Evolutionary conservation across 2,888 invertebrate species (phyloP).

Genomic region (Archaeoteleia sp.): DNA sequence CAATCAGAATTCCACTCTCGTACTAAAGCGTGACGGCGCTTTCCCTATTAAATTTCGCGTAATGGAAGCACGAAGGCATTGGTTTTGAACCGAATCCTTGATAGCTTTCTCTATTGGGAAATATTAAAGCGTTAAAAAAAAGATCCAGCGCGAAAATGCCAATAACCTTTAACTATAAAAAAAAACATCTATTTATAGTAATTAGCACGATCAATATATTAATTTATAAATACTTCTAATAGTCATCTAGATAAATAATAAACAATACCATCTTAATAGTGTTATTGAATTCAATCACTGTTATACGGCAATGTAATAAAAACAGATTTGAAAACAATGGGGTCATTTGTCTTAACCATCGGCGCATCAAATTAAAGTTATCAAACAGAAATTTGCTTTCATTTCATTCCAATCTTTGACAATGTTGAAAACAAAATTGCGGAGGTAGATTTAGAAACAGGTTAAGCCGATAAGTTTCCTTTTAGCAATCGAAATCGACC

Average conservation of each 20-base stretch:
- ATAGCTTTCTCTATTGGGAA: conserved; percentile 30
- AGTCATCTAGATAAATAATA: neutral
- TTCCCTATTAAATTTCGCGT: conserved; percentile 68
- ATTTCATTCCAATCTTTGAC: no score
- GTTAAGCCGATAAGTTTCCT: conserved; percentile 1
- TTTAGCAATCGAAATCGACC: conserved; percentile 3
- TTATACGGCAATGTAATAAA: no score
- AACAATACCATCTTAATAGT: no score
- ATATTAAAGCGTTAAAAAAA: conserved; percentile 16
- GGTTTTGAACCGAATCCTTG: conserved; percentile 53
- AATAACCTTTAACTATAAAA: neutral
- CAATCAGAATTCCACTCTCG: conserved; percentile 67
- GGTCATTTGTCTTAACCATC: no score
- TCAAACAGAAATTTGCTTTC: no score
- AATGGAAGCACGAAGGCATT: conserved; percentile 60
- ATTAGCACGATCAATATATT: no score
- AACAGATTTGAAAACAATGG: no score
- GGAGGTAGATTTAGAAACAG: neutral
- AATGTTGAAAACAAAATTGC: neutral
- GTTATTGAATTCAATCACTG: no score
- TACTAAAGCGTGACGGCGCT: conserved; percentile 57
- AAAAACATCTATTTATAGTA: no score
- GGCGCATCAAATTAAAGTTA: no score
- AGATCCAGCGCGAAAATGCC: conserved; percentile 12
- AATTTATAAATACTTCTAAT: neutral